Percentiles rank a stretch among this genome's conserved stretches.
Conservation (phyloP, 2,113 vertebrate genomes). For the Glaucidium brasilianum region DNA sequence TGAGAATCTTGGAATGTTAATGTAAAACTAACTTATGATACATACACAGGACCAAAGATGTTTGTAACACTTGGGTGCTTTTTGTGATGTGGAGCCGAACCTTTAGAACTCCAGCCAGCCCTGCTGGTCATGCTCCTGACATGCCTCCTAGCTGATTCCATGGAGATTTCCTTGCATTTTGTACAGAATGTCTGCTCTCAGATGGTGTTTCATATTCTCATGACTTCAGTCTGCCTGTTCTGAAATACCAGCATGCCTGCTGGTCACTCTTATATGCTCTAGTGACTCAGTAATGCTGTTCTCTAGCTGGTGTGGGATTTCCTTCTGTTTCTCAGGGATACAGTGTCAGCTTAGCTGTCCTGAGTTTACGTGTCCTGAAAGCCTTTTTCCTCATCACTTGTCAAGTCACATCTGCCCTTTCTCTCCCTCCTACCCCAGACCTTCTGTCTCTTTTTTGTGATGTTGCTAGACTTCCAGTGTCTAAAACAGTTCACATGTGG, state of each 20-base stretch:
- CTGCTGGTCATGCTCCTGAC: conserved; percentile 33
- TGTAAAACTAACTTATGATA: neutral
- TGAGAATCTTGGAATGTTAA: neutral
- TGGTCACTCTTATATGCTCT: neutral
- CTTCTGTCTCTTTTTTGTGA: neutral
- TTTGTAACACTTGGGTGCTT: neutral
- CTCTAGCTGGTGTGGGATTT: neutral
- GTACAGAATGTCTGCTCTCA: conserved; percentile 9
- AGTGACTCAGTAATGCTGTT: neutral
- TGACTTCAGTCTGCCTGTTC: conserved; percentile 38
- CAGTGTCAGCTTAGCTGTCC: neutral
- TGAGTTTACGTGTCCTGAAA: neutral
- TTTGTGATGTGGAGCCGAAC: neutral
- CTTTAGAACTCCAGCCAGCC: conserved; percentile 16
- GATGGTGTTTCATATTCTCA: conserved; percentile 65
- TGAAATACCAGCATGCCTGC: conserved; percentile 27
- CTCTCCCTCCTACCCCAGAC: neutral
- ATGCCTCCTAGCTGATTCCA: conserved; percentile 30
- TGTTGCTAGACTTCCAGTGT: neutral
- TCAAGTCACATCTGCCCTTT: neutral
- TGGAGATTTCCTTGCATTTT: conserved; percentile 52
- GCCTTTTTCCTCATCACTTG: neutral
- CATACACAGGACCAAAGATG: neutral
- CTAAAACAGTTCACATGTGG: neutral
- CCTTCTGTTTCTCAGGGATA: conserved; percentile 21